Conservation (phyloP, 2,888 invertebrate genomes). For the Cerastis rubricosa region DNA sequence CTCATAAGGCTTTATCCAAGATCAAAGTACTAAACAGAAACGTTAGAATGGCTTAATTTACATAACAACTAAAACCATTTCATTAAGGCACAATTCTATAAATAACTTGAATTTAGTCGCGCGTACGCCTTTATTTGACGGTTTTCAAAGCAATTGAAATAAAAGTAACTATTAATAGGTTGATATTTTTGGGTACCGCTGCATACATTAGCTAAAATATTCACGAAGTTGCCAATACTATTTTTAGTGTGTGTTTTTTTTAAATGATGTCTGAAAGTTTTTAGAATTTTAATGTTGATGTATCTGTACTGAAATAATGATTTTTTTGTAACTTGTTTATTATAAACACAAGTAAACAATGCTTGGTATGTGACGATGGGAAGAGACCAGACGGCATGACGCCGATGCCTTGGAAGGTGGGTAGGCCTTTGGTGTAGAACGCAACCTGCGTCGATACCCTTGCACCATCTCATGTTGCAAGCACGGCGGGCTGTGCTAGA, state of each 20-base stretch:
- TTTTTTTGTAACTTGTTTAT: too few species aligned
- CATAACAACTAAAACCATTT: constrained; percentile 5
- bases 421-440: too few species aligned
- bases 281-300: neutral
- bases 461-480: too few species aligned
- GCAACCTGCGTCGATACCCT: too few species aligned
- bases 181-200: constrained; percentile 4
- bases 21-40: constrained; percentile 19
- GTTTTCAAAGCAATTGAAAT: constrained; percentile 15
- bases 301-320: neutral
- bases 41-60: constrained; percentile 12
- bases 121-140: constrained; percentile 3
- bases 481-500: too few species aligned
- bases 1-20: neutral
- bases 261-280: neutral
- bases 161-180: constrained; percentile 2
- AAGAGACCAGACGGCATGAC: too few species aligned
- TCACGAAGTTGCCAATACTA: neutral
- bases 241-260: neutral
- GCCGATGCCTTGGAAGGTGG: too few species aligned
- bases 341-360: too few species aligned
- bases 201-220: neutral
- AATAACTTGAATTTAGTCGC: constrained; percentile 27
- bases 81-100: constrained; percentile 11
- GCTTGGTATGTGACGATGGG: too few species aligned